Conservation (phyloP, 2,888 invertebrate genomes). For the Cynaeus angustus region DNA sequence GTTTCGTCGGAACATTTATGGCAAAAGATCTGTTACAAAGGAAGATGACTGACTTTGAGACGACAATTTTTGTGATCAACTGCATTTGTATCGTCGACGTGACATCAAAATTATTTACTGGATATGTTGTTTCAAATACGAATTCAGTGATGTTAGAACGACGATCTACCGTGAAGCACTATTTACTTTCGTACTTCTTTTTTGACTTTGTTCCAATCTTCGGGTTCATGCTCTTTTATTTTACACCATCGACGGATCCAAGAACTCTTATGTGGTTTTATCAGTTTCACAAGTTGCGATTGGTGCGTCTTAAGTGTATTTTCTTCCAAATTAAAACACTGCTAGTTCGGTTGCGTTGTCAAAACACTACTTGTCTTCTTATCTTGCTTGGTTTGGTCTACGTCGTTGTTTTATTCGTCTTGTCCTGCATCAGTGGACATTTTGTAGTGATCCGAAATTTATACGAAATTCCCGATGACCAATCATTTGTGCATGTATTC, state of each 20-base stretch:
- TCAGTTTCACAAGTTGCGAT: neutral
- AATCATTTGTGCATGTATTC: too few relatives aligned
- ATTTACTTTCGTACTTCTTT: neutral
- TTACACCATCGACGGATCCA: neutral
- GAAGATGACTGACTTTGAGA: neutral
- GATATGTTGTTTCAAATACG: neutral
- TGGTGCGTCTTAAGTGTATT: neutral
- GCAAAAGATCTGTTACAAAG: neutral
- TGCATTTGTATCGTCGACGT: neutral
- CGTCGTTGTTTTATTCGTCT: too few relatives aligned
- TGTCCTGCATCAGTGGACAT: too few relatives aligned
- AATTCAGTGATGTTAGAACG: neutral
- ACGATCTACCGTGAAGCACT: neutral
- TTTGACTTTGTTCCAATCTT: neutral
- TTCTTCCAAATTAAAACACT: too few relatives aligned
- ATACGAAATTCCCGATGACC: too few relatives aligned
- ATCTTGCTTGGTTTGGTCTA: too few relatives aligned
- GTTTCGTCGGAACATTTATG: slow-evolving; percentile 6
- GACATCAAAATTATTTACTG: neutral
- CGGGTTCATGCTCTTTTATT: neutral
- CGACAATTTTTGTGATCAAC: neutral
- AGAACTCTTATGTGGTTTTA: neutral
- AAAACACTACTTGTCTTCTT: too few relatives aligned
- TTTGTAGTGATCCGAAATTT: too few relatives aligned
- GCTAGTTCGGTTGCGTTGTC: too few relatives aligned